phyloP scores from a whole-genome alignment of 2,797 vertebrate species.

The Mormyrus hasselquistii region DNA sequence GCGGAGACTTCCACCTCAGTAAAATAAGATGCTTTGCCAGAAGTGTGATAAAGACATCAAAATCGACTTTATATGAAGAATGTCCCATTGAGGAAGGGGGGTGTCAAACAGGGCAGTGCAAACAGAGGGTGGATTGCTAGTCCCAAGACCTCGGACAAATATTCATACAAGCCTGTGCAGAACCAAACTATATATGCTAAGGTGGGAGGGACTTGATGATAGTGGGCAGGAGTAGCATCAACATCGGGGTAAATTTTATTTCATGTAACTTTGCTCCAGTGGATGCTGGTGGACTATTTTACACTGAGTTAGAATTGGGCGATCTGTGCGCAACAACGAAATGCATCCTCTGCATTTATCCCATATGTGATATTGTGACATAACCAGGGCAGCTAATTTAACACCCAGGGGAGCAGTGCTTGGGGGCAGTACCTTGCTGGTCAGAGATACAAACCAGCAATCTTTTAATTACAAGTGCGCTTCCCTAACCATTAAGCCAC shows the following conservation, averaged over 20 bases:
- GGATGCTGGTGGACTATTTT: background rate
- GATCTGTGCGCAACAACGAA: no score
- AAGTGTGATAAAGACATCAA: background rate
- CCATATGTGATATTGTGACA: background rate
- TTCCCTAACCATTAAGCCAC: background rate
- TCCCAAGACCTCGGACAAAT: background rate
- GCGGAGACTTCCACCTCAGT: background rate
- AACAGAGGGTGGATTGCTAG: background rate
- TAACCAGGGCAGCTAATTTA: background rate
- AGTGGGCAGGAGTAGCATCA: background rate
- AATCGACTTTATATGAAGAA: background rate
- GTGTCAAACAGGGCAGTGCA: background rate
- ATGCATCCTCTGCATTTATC: no score
- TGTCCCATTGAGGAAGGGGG: background rate
- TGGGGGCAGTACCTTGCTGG: background rate
- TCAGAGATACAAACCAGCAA: background rate
- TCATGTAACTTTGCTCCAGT: background rate
- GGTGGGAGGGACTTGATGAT: background rate
- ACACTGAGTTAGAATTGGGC: background rate
- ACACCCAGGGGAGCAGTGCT: background rate
- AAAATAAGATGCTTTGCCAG: background rate
- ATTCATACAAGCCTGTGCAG: background rate
- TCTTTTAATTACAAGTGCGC: background rate
- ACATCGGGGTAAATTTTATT: background rate
- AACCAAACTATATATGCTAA: background rate